Evolutionary conservation across 2,113 vertebrate genomes (phyloP), one percentile per base, ranked within the genome.

Genomic region (Neoarius graeffei): DNA sequence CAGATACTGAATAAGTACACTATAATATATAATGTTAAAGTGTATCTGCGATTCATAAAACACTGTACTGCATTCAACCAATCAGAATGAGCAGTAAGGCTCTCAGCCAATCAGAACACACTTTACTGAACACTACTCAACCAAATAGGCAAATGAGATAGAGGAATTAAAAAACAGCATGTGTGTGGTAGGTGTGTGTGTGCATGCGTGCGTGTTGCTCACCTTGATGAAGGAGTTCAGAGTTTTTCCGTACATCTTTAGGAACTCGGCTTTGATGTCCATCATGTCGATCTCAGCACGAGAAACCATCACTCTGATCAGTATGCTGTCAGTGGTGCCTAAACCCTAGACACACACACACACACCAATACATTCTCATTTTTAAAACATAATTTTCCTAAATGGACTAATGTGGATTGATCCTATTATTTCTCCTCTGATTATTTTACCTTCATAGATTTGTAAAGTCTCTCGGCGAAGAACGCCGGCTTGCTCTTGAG

Each of bases 151-250:
- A 74, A 74, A 50, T 1, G 10, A 7, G 17, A 74, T 50, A 54
- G 7, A 54, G 23, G 48, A n/a, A 54, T 54, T n/a, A n/a, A 54
- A 52, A 20, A 74, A 74, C 35, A 11, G 9, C 23, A 17, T 35
- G 11, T 71, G 67, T 19, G 30, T 35, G 30, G 4, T 2, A 2
- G 0, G 2, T 2, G 27, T 30, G 66, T 30, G 66, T 42, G 35
- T 3, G 30, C 17, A 50, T 27, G 79, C 54, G 56, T 19, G 15
- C 54, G 3, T 14, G 25, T 0, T 60, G 1, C 94, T 94, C 73
- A 99, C 98, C 97, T 99, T 97, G 77, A 99, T 99, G 94, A 99
- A 99, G 86, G 98, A 99, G 93, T 97, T 73, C 0, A 99, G 96
- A 0, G 97, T 97, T 91, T 99, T 98, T 42, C 97, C 96, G 0